A percentile compares a stretch with the other conserved stretches of the same genome.
phyloP scores from a whole-genome alignment of 2,113 vertebrate genomes.

The Meriones unguiculatus region DNA sequence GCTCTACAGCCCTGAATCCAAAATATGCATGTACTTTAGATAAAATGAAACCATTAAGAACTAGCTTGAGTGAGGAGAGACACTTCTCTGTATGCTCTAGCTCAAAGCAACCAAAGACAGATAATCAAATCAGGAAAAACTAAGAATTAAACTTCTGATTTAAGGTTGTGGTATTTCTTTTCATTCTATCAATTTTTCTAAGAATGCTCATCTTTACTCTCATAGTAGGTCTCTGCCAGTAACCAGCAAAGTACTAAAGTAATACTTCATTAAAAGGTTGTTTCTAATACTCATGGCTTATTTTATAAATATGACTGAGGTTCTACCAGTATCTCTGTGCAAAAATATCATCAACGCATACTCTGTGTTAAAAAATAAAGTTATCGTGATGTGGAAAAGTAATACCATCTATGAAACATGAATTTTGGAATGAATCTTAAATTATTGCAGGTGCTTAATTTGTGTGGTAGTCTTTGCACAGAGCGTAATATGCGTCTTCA shows the following conservation, averaged over 20 bases:
- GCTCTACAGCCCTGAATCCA: background rate
- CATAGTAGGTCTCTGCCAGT: background rate
- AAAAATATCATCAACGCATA: background rate
- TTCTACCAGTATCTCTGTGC: background rate
- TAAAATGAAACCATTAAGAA: background rate
- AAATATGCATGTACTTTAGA: background rate
- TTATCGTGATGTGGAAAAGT: background rate
- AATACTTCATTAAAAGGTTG: background rate
- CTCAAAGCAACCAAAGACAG: background rate
- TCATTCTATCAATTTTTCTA: background rate
- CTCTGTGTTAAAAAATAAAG: background rate
- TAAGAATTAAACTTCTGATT: background rate
- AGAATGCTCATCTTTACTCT: background rate
- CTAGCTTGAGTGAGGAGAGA: background rate
- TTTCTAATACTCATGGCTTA: background rate
- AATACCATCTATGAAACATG: background rate
- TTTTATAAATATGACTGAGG: background rate
- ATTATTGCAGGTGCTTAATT: background rate
- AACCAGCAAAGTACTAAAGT: background rate
- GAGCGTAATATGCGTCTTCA: background rate
- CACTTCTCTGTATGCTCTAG: background rate
- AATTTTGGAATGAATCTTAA: conserved; percentile 12
- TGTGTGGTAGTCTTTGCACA: background rate
- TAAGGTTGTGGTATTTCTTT: background rate
- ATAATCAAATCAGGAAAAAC: background rate